Base-by-base conservation (phyloP, 2,888 invertebrate genomes). In the Iphiclides podalirius region DNA sequence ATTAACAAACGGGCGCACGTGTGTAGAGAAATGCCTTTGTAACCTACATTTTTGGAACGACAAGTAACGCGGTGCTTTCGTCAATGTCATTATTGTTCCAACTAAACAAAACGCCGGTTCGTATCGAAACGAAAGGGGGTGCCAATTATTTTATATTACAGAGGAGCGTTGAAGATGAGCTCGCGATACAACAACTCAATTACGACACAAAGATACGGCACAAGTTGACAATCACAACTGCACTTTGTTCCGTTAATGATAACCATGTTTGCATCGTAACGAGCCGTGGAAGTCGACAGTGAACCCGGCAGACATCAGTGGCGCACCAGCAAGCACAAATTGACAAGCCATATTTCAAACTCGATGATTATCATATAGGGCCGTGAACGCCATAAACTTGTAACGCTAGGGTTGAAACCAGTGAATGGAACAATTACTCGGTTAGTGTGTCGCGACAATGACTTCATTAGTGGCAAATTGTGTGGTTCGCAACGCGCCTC, bases 301-400 rank as follows among this genome's bases (percentile, higher is more conserved):
- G 68, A 71, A 67, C 56, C 59, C 61, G 57, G 57, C 57, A 51
- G 57, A 56, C 65, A 60, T 67, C 66, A 65, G 65, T 62, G 60
- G 58, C 64, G 59, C 66, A 59, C 66, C 55, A 56, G 60, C 66
- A 58, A 60, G 57, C 68, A 69, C 72, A 74, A 79, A 76, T 78
- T 77, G 77, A 73, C 74, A 72, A 67, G 70, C 64, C 66, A 75
- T 75, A 75, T 76, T 66, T 78, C 75, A 72, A 70, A 69, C 67
- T 63, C 61, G 67, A 74, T 74, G 71, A 75, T 74, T 75, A 78
- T 74, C 68, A 69, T 67, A 72, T 72, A 64, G 60, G 54, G 60
- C 61, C 64, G 62, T 64, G 65, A 73, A 72, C 67, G 66, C 69
- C 71, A 75, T 77, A 72, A 74, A 73, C 72, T 70, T 67, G 66